Percentiles rank a stretch among this genome's conserved stretches.
Conservation (phyloP, 2,113 vertebrate genomes). For the Scalopus aquaticus region DNA sequence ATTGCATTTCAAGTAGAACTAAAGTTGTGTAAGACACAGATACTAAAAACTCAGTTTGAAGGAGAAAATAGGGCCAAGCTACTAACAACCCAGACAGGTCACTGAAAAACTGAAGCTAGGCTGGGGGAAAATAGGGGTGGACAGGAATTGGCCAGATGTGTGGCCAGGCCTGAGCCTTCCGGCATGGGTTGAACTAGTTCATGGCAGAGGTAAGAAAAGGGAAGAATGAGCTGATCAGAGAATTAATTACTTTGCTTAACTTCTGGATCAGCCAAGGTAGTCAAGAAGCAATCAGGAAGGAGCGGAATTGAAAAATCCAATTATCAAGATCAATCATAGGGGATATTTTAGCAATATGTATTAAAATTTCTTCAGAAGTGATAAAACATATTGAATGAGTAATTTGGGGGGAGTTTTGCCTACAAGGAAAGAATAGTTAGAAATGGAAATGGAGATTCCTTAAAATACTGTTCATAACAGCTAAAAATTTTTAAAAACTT, state of each 20-base stretch:
- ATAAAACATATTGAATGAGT: background rate
- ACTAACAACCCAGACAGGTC: background rate
- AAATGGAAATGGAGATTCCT: background rate
- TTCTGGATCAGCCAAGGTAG: background rate
- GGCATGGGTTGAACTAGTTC: too few relatives aligned
- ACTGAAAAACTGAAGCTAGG: background rate
- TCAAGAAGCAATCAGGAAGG: background rate
- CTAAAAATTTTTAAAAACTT: background rate
- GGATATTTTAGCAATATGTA: background rate
- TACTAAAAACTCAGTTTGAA: background rate
- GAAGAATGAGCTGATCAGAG: background rate
- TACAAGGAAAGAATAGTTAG: background rate
- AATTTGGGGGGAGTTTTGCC: background rate
- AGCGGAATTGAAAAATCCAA: background rate
- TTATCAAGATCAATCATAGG: background rate
- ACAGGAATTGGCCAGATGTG: background rate
- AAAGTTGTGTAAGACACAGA: background rate
- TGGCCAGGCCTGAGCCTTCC: background rate
- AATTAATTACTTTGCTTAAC: background rate
- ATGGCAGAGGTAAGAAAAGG: background rate
- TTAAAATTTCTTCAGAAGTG: background rate
- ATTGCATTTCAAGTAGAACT: background rate
- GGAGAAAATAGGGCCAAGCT: background rate
- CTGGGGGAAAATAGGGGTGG: background rate
- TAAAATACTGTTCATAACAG: background rate